Percentiles rank a stretch among this genome's conserved stretches.
These are phyloP conservation scores for Apocheima hispidaria DNA, from an alignment of 2,888 invertebrate species.

Conservation along the genomic window DNA sequence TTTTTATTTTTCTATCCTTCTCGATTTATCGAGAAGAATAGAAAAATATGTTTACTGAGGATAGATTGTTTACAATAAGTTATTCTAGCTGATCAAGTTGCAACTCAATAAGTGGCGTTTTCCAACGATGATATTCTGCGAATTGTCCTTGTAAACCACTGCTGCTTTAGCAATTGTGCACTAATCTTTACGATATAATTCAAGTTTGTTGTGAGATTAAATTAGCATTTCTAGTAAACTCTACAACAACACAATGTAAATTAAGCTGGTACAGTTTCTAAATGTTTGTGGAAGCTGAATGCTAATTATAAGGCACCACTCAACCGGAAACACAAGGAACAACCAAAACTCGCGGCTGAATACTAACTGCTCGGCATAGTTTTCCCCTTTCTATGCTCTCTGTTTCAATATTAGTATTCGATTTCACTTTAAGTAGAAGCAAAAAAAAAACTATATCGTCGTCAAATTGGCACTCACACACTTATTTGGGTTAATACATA, in stretches of 20 bases:
- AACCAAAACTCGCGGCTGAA: slow-evolving; percentile 49
- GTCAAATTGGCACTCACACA: too few relatives aligned
- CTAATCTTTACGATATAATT: not conserved
- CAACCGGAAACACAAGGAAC: slow-evolving; percentile 42
- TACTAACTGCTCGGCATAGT: slow-evolving; percentile 41
- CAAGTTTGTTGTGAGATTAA: slow-evolving; percentile 19
- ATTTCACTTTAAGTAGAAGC: slow-evolving; percentile 2
- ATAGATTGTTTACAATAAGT: too few relatives aligned
- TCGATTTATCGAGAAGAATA: too few relatives aligned
- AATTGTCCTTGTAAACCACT: too few relatives aligned
- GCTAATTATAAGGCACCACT: slow-evolving; percentile 41
- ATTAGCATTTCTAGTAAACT: slow-evolving; percentile 25
- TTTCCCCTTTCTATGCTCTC: slow-evolving; percentile 19
- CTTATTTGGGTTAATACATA: too few relatives aligned
- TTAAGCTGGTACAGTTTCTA: slow-evolving; percentile 34
- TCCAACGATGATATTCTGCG: too few relatives aligned
- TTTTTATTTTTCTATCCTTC: too few relatives aligned
- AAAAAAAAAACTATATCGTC: not conserved
- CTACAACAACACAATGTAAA: slow-evolving; percentile 32
- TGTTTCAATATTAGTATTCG: not conserved
- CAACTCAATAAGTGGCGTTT: too few relatives aligned
- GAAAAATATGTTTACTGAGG: too few relatives aligned
- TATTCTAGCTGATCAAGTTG: too few relatives aligned
- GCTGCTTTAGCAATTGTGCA: not conserved
- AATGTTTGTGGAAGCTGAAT: slow-evolving; percentile 39